Base-by-base conservation (phyloP, 2,888 invertebrate genomes). In the Zhuqinia jingwanae region DNA sequence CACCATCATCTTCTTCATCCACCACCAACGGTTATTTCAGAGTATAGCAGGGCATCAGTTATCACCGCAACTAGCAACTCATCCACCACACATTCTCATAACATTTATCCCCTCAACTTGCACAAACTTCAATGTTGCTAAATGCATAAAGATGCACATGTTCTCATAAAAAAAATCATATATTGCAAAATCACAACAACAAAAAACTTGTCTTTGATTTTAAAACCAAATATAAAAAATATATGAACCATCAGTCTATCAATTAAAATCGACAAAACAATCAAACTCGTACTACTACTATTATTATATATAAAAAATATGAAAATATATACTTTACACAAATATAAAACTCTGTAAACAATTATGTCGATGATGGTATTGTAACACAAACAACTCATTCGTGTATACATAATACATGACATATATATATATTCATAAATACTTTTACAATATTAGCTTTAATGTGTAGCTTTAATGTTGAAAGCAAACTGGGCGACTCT, bases 61-160 rank as follows among this genome's bases (percentile, higher is more conserved):
- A 83, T 83, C 60, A 77, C 77, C 11, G 36, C 77, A 45, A 22
- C 60, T 22, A n/a, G 60, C 1, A 53, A 58, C 1, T 8, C 45
- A 45, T 17, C 77, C 6, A 77, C 20, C 42, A 60, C 36, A 42
- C 76, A 22, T 13, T 50, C 70, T 60, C 83, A 42, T 73, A 36
- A 58, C 60, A 60, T 60, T 53, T 77, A 60, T n/a, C 77, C 77
- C 45, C 77, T 77, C 22, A 77, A 77, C 25, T 77, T 83, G 83
- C 83, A 83, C 63, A 83, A 83, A 36, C 63, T 83, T 11, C 47
- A 45, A 50, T 83, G 83, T 20, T 83, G 73, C 83, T 83, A 83
- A 83, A 80, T 36, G n/a, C 58, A 58, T 50, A 50, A 8, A 36
- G 3, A 36, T 8, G 8, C 13, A 50, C 50, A 15, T 50, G 13